Evolutionary conservation across 2,888 invertebrate species (phyloP), one percentile per base, ranked within the genome.

Genomic region (Drosophila mimica): DNA sequence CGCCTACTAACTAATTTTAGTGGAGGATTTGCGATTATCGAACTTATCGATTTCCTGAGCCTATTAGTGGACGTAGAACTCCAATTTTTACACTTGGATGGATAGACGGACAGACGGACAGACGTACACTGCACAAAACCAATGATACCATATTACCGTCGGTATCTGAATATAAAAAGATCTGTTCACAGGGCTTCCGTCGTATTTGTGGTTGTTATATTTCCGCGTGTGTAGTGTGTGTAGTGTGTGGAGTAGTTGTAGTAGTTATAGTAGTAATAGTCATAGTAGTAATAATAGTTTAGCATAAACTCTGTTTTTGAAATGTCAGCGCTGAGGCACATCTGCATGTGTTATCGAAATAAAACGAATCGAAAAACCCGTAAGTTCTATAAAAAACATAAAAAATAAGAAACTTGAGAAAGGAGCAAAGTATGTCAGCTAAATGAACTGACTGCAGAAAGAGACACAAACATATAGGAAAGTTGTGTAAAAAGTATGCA

Each of bases 301-400:
- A 9, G 17, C 7, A 36, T 36, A 7, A 17, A 36, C 36, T 36
- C 36, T 36, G 17, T 7, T 36, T 36, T 57, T 58, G 4, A 64
- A 78, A 72, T 65, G 73, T 51, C 79, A 77, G 60, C 40, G 46
- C 31, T 40, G 28, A 30, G 30, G 54, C 49, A 25, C 36, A 63
- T 38, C 58, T 64, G 62, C n/a, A 28, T 56, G 25, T 36, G 17
- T 17, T 3, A 36, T 17, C 36, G 36, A 36, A 17, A 36, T 17
- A 17, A 30, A 30, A 30, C 30, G 17, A 7, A 7, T 17, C 36
- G 15, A 36, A 36, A 36, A 36, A 7, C 17, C 36, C 25, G 9
- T 11, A 34, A 15, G 25, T 25, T 7, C 0, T 25, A 25, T 15
- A 28, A 28, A 25, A 7, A 4, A 25, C 25, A 25, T 25, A 25